Percentiles rank a stretch among this genome's conserved stretches.
phyloP scores from a whole-genome alignment of 2,113 vertebrate species.

The Pundamilia nyererei region DNA sequence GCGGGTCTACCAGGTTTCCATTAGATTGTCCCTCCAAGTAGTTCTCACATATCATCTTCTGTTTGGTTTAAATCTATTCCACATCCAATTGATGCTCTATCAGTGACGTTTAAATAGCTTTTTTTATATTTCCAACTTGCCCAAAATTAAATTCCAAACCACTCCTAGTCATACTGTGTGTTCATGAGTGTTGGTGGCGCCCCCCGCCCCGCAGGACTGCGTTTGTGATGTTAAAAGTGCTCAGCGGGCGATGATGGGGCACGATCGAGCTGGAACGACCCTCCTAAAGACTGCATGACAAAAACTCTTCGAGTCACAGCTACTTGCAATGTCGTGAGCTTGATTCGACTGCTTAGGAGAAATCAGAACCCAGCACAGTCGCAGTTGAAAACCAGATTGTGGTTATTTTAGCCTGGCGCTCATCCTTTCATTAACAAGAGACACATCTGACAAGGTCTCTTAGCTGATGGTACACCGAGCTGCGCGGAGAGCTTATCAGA shows the following conservation, averaged over 20 bases:
- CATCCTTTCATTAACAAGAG: neutral
- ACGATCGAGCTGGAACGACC: conserved; percentile 52
- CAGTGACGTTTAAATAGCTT: neutral
- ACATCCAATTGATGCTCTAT: neutral
- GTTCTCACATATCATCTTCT: conserved; percentile 8
- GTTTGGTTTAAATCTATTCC: neutral
- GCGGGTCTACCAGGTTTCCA: neutral
- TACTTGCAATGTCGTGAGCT: conserved; percentile 16
- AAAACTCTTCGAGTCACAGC: conserved; percentile 47
- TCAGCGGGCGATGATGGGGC: conserved; percentile 64
- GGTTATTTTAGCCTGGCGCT: neutral
- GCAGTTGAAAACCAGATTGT: neutral
- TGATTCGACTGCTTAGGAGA: neutral
- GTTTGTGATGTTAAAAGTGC: conserved; percentile 67
- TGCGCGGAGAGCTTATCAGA: neutral
- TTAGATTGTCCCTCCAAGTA: neutral
- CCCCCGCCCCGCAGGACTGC: neutral
- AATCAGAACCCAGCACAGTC: neutral
- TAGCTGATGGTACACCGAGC: neutral
- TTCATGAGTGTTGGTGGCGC: neutral
- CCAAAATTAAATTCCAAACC: neutral
- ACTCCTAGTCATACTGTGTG: neutral
- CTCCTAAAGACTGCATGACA: conserved; percentile 65
- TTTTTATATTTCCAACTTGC: too few relatives aligned
- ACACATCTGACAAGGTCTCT: neutral